These are phyloP conservation scores for Kradibia gibbosae DNA, from an alignment of 1,140 invertebrate species.

Conservation along the genomic window DNA sequence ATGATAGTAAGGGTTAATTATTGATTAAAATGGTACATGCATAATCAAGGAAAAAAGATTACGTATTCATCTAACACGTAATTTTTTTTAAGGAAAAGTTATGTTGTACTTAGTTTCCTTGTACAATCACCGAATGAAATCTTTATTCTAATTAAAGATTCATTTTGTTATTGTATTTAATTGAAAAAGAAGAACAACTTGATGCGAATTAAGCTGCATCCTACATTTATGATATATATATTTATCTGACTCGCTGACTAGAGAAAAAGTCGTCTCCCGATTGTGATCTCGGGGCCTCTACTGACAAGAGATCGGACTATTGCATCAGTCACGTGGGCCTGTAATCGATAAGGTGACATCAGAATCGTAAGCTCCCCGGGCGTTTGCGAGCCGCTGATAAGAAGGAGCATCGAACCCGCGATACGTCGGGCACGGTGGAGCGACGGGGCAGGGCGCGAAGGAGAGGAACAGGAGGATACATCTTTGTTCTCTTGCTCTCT, in stretches of 20 bases:
- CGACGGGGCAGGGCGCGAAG: not conserved
- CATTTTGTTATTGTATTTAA: too few species aligned
- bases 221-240: too few species aligned
- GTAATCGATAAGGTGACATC: slow-evolving; percentile 62
- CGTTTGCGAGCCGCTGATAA: slow-evolving; percentile 56
- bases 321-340: slow-evolving; percentile 47
- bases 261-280: not conserved
- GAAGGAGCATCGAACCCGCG: slow-evolving; percentile 62
- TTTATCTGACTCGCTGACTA: not conserved
- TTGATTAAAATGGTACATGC: too few species aligned
- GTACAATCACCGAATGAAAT: not conserved
- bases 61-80: too few species aligned
- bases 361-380: slow-evolving; percentile 28
- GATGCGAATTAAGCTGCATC: too few species aligned
- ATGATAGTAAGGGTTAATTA: too few species aligned
- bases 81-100: too few species aligned
- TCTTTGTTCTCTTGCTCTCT: not conserved
- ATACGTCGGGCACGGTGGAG: not conserved
- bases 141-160: too few species aligned
- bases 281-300: not conserved
- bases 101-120: not conserved
- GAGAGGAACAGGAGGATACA: not conserved
- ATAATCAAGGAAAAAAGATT: too few species aligned
- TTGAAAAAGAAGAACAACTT: too few species aligned
- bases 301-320: not conserved